phyloP scores from a whole-genome alignment of 2,888 invertebrate species.

The Lasiommata megera region DNA sequence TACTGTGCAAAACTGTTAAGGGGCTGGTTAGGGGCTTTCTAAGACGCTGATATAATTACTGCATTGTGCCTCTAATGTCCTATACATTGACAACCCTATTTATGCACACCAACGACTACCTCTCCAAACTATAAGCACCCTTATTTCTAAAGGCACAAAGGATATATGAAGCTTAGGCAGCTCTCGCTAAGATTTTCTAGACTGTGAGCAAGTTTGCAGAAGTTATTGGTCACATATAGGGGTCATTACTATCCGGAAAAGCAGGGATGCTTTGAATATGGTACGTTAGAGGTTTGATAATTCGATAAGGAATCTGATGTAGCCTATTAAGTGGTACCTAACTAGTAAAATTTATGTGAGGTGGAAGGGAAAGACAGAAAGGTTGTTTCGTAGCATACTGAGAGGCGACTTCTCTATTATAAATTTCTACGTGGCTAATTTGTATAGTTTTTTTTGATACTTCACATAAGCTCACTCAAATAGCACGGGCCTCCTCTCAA shows the following conservation, averaged over 20 bases:
- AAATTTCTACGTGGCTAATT: no score
- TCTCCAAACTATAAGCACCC: constrained; percentile 37
- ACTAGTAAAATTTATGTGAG: no score
- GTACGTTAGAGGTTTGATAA: constrained; percentile 55
- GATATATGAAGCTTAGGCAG: background rate
- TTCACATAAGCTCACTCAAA: no score
- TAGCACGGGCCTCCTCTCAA: no score
- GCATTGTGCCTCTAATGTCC: constrained; percentile 70
- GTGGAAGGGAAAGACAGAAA: no score
- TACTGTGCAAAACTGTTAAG: constrained; percentile 79
- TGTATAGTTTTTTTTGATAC: no score
- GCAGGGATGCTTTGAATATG: constrained; percentile 58
- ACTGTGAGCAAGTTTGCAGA: constrained; percentile 54
- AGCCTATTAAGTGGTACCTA: background rate
- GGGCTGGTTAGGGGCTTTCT: constrained; percentile 79
- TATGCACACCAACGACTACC: constrained; percentile 35
- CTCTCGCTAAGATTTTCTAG: constrained; percentile 14
- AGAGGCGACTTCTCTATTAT: no score
- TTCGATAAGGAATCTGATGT: constrained; percentile 46
- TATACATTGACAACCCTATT: constrained; percentile 44
- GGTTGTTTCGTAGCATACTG: no score
- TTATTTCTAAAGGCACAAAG: constrained; percentile 31
- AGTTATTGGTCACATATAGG: constrained; percentile 65
- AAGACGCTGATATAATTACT: constrained; percentile 79
- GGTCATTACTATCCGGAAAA: constrained; percentile 67